Conservation (phyloP, 23 tunicate species). For the Ascidia mentula region DNA sequence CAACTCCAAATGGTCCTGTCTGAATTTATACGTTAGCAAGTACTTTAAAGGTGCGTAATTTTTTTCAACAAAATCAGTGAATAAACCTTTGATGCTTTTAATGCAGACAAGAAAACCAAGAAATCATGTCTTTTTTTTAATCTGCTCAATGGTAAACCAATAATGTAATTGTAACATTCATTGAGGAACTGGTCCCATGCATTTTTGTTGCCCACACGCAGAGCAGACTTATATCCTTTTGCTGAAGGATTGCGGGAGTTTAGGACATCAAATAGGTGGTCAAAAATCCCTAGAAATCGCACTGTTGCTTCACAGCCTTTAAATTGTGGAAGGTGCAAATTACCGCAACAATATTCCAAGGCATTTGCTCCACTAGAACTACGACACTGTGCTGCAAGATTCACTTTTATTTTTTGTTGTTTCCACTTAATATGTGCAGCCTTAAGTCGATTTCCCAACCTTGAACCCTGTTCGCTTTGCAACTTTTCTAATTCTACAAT, state of each 20-base stretch:
- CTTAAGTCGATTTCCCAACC: background rate
- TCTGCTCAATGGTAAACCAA: background rate
- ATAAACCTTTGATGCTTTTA: background rate
- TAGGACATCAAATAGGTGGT: constrained; percentile 33
- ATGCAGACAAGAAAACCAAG: background rate
- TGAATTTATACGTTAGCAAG: constrained; percentile 24
- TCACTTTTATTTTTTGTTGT: constrained; percentile 37
- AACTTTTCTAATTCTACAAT: background rate
- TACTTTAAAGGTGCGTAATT: background rate
- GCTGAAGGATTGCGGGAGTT: constrained; percentile 19
- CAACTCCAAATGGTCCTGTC: constrained; percentile 24
- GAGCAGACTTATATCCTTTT: constrained; percentile 15
- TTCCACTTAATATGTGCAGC: background rate
- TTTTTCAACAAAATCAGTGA: background rate
- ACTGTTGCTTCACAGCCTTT: constrained; percentile 8
- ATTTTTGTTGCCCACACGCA: background rate
- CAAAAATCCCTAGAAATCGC: constrained; percentile 5
- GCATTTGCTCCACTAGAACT: constrained; percentile 12
- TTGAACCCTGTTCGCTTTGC: constrained; percentile 6
- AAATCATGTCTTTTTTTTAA: constrained; percentile 1
- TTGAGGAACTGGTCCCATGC: background rate
- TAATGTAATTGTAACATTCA: background rate
- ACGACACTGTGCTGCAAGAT: constrained; percentile 23
- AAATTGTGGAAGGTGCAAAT: background rate
- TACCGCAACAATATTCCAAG: too few species aligned